These are phyloP conservation scores for Scalopus aquaticus DNA, from an alignment of 2,113 vertebrate genomes.

Conservation along the genomic window DNA sequence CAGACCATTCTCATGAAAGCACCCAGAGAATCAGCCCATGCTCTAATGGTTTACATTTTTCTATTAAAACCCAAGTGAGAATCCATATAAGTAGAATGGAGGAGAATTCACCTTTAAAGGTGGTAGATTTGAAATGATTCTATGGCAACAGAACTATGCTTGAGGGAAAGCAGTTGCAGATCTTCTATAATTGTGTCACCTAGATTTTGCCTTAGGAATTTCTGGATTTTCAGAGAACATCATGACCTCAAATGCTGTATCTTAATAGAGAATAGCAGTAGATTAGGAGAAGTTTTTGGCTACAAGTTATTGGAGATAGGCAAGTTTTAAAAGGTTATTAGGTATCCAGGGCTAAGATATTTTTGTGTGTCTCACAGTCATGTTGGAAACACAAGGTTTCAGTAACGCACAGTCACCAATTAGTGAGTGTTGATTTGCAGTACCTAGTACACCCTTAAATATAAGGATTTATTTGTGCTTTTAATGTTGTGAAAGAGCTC, in stretches of 20 bases:
- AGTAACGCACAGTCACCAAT: background rate
- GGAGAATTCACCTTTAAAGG: constrained; percentile 7
- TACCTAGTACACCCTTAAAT: background rate
- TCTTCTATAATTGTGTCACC: constrained; percentile 38
- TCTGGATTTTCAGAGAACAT: constrained; percentile 57
- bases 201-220: constrained; percentile 57
- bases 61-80: background rate
- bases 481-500: background rate
- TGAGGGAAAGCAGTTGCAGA: background rate
- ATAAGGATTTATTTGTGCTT: background rate
- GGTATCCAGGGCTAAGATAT: background rate
- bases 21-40: background rate
- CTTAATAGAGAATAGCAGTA: constrained; percentile 7
- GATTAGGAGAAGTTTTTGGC: background rate
- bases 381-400: background rate
- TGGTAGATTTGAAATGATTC: constrained; percentile 20
- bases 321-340: background rate
- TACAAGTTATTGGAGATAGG: background rate
- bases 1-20: background rate
- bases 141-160: background rate
- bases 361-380: background rate
- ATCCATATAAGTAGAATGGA: background rate
- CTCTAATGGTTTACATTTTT: background rate
- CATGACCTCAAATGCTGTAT: background rate
- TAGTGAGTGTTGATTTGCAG: background rate